Conservation (phyloP, 2,888 invertebrate species). For the Parnassius smintheus region DNA sequence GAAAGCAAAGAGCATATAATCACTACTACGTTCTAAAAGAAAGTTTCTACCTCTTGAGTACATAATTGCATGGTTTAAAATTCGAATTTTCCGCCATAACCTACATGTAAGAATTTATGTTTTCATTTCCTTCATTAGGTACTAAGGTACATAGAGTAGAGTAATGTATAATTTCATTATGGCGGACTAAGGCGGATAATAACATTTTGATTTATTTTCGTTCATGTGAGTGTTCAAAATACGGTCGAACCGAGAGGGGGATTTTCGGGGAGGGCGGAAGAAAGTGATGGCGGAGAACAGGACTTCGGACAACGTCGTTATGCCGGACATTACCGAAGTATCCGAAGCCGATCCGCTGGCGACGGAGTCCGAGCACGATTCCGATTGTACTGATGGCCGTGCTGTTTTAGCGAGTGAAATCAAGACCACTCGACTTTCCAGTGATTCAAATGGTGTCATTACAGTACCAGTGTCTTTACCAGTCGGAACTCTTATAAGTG, state of each 20-base stretch:
- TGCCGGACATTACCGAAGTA: slow-evolving; percentile 86
- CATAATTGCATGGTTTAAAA: slow-evolving; percentile 1
- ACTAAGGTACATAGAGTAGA: too few species aligned
- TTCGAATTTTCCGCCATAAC: slow-evolving; percentile 60
- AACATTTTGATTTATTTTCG: slow-evolving; percentile 40
- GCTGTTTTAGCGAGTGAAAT: slow-evolving; percentile 56
- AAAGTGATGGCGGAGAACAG: slow-evolving; percentile 68
- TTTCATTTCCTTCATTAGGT: slow-evolving; percentile 44
- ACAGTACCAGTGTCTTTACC: slow-evolving; percentile 85
- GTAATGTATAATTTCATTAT: slow-evolving; percentile 39
- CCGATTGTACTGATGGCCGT: slow-evolving; percentile 75
- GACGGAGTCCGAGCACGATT: slow-evolving; percentile 82
- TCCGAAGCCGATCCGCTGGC: slow-evolving; percentile 81
- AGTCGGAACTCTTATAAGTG: slow-evolving; percentile 90
- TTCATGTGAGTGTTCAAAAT: slow-evolving; percentile 41
- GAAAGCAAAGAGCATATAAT: too few species aligned
- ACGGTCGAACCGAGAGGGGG: slow-evolving; percentile 45
- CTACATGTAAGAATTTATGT: slow-evolving; percentile 41
- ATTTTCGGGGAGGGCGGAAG: slow-evolving; percentile 50
- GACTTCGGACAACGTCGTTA: slow-evolving; percentile 84
- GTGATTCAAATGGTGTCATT: slow-evolving; percentile 68
- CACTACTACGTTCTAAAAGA: too few species aligned
- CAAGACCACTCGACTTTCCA: slow-evolving; percentile 55
- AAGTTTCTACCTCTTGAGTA: neutral
- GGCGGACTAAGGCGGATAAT: slow-evolving; percentile 49